A percentile compares a stretch with the other conserved stretches of the same genome.
Conservation (phyloP, 2,888 invertebrate genomes). For the Rhorus exstirpatorius region DNA sequence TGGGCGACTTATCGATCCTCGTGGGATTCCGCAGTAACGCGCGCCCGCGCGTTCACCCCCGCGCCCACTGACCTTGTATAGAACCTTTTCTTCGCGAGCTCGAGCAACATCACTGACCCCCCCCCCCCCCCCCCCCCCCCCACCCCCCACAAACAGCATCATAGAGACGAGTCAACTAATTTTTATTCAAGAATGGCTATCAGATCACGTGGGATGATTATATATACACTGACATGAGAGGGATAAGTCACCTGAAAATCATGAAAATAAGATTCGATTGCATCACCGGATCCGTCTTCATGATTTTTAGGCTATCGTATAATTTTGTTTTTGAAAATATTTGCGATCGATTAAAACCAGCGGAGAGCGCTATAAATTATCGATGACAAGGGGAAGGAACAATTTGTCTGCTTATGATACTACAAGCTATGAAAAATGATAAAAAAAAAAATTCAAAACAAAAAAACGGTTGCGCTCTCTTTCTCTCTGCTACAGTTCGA, state of each 20-base stretch:
- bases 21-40: conserved; percentile 68
- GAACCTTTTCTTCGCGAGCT: conserved; percentile 55
- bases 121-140: no score
- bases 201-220: no score
- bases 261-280: neutral
- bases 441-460: conserved; percentile 12
- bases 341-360: neutral
- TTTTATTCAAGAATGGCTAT: no score
- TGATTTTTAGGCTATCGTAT: neutral
- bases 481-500: conserved; percentile 39
- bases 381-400: conserved; percentile 17
- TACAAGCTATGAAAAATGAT: conserved; percentile 1
- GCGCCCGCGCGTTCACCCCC: conserved; percentile 37
- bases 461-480: conserved; percentile 37
- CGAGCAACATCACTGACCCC: conserved; percentile 36
- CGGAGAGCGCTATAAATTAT: neutral
- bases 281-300: neutral
- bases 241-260: neutral
- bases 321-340: conserved; percentile 14
- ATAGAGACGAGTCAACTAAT: conserved; percentile 5
- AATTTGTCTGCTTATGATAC: conserved; percentile 26
- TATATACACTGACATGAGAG: no score
- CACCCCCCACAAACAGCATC: neutral
- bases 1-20: conserved; percentile 68
- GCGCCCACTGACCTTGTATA: conserved; percentile 67